Conservation (phyloP, 2,797 vertebrate species). For the Leptodactylus fallax region DNA sequence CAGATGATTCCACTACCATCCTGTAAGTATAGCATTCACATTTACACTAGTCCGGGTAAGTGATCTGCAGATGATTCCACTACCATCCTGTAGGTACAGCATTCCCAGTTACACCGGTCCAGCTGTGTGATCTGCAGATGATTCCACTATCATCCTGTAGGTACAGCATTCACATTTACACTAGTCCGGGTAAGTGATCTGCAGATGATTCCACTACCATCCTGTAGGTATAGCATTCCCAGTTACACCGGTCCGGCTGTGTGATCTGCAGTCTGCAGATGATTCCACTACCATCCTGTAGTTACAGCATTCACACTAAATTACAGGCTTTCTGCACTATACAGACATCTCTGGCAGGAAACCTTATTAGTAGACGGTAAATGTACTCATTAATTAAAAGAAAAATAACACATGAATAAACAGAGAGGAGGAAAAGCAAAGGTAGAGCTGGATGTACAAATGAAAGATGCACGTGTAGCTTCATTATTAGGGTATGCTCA, state of each 20-base stretch:
- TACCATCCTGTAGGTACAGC: no score
- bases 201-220: no score
- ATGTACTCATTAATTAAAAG: constrained; percentile 9
- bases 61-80: no score
- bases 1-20: no score
- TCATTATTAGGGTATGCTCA: background rate
- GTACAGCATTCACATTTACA: no score
- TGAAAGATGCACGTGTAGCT: background rate
- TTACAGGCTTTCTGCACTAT: background rate
- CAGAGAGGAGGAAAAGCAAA: background rate
- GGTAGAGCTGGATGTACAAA: background rate
- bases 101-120: no score
- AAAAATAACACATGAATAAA: background rate
- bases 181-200: no score
- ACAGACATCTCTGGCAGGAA: background rate
- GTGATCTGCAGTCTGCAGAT: background rate
- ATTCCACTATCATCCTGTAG: no score
- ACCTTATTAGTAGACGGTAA: constrained; percentile 9
- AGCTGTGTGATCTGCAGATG: no score
- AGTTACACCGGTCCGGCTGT: background rate
- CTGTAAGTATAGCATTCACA: no score
- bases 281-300: background rate
- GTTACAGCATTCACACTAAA: background rate
- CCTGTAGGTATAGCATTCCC: no score
- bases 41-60: no score